phyloP scores from a whole-genome alignment of 2,888 invertebrate genomes.

The Leptopilina myrica region DNA sequence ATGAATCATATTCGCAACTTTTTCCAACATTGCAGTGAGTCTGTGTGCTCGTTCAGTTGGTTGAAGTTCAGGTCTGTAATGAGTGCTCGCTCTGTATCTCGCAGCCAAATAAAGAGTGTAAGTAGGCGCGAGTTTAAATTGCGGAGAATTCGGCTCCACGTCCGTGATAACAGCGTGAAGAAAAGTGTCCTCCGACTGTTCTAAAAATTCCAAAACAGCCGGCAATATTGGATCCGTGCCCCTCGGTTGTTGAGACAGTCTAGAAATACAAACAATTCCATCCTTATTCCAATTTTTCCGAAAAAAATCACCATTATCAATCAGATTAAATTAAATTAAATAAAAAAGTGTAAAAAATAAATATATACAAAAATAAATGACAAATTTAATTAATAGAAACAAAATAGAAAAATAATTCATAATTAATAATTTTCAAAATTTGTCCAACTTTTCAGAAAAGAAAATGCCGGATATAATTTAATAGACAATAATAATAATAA shows the following conservation, averaged over 20 bases:
- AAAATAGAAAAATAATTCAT: too few relatives aligned
- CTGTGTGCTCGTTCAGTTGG: slow-evolving; percentile 95
- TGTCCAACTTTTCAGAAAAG: too few relatives aligned
- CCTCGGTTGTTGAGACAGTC: slow-evolving; percentile 78
- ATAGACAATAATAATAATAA: neutral
- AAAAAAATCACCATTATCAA: too few relatives aligned
- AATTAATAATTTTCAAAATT: too few relatives aligned
- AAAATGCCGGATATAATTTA: too few relatives aligned
- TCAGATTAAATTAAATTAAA: too few relatives aligned
- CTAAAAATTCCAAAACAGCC: slow-evolving; percentile 95
- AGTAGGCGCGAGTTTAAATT: slow-evolving; percentile 97
- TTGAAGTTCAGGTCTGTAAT: slow-evolving; percentile 94
- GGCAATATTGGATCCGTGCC: slow-evolving; percentile 94
- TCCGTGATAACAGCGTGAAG: slow-evolving; percentile 92
- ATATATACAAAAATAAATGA: neutral
- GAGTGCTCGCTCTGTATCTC: slow-evolving; percentile 94
- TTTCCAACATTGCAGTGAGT: slow-evolving; percentile 91
- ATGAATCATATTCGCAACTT: slow-evolving; percentile 92
- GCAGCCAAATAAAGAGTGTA: slow-evolving; percentile 97
- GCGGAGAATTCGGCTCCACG: slow-evolving; percentile 91
- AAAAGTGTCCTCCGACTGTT: slow-evolving; percentile 95
- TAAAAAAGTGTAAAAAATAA: too few relatives aligned
- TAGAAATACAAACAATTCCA: slow-evolving; percentile 49
- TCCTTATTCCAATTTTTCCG: too few relatives aligned
- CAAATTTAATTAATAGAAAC: neutral